Conservation (phyloP, 2,113 vertebrate species). For the Calcarius ornatus region DNA sequence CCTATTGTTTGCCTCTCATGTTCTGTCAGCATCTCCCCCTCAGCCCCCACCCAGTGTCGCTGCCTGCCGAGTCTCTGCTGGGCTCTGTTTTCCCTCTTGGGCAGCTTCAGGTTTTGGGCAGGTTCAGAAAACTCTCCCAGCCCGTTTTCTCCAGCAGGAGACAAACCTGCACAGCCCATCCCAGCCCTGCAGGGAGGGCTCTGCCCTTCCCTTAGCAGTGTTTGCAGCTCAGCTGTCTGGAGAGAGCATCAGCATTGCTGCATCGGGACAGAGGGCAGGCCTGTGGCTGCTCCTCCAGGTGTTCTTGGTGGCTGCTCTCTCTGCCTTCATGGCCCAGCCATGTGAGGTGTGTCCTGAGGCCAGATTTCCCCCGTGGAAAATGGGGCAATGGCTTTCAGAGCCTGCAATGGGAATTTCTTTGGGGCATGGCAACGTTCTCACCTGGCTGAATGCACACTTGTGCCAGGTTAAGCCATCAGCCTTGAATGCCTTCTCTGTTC, state of each 20-base stretch:
- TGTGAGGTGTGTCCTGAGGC: neutral
- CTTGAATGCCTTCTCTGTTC: conserved; percentile 16
- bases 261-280: neutral
- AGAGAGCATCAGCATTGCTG: neutral
- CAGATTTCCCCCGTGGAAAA: neutral
- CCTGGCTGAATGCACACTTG: neutral
- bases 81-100: neutral
- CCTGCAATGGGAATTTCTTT: neutral
- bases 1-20: neutral
- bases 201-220: no score
- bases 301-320: neutral
- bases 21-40: neutral
- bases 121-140: neutral
- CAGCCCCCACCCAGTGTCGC: neutral
- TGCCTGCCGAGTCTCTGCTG: neutral
- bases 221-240: neutral
- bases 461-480: neutral
- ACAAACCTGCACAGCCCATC: neutral
- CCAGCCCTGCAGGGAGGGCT: neutral
- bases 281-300: neutral
- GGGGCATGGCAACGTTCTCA: neutral
- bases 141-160: neutral
- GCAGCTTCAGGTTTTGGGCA: no score
- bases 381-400: accelerated
- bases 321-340: neutral